Evolutionary conservation across 2,113 vertebrate species (phyloP), one percentile per base, ranked within the genome.

Genomic region (Fulmarus glacialis): DNA sequence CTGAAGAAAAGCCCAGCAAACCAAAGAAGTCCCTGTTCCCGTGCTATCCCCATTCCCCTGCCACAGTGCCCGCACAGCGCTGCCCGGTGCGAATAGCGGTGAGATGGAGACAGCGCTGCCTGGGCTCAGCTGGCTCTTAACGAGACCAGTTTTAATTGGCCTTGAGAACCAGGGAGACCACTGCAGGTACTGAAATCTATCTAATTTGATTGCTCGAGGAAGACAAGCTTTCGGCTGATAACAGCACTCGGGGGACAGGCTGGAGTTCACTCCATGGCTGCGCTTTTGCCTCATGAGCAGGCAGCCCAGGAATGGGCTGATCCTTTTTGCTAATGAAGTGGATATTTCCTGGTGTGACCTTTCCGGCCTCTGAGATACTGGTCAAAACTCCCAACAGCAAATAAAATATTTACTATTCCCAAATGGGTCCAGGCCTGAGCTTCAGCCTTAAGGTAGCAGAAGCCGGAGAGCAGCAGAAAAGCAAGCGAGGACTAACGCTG

Each of bases 1-100:
- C 79, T 86, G 92, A 77, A 90, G 79, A 82, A 75, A 79, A 93
- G n/a, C 56, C 56, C 48, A 11, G 22, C 29, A 32, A 55, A 70
- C 64, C 26, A 38, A 63, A 40, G 32, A 68, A 47, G 5, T 15
- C n/a, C 22, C 17, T 8, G 16, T 62, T 64, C 27, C 36, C 1
- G 1, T 4, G 8, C 67, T 4, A 3, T 48, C 55, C 60, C 45
- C 5, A 0, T 78, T 75, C 68, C 55, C 63, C 30, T 1, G 0
- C 62, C 2, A 3, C 7, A 2, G 63, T 22, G 42, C 36, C 36
- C 0, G 1, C 40, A 20, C 71, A 21, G 27, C 2, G 1, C 64
- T 64, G 79, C 47, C 52, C 2, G 2, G 36, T 22, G 18, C 26
- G 3, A 43, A 20, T 15, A 47, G 70, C 1, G 2, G 34, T 0